Percentiles rank a stretch among this genome's conserved stretches.
These are phyloP conservation scores for Astreopora myriophthalma DNA, from an alignment of 64 coral and sea anemone species.

Conservation along the genomic window DNA sequence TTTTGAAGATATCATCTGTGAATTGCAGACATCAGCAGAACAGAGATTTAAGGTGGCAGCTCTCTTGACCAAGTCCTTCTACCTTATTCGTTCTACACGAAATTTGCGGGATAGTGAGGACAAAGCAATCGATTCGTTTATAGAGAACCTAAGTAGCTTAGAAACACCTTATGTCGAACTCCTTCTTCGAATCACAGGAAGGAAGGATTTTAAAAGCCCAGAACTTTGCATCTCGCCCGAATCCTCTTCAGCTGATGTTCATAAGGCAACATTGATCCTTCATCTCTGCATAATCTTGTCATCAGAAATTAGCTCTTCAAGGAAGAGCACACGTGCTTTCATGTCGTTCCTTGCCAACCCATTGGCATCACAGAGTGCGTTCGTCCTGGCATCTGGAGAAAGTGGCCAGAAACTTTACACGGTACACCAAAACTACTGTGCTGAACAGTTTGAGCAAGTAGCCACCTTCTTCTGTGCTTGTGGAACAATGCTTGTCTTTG, in stretches of 20 bases:
- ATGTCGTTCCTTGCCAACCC: constrained; percentile 31
- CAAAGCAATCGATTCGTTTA: constrained; percentile 54
- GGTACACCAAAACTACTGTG: background rate
- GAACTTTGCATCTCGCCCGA: constrained; percentile 67
- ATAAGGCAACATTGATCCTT: constrained; percentile 65
- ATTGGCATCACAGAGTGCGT: background rate
- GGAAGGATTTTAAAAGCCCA: constrained; percentile 49
- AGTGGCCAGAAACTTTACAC: background rate
- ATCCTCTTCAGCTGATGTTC: constrained; percentile 59
- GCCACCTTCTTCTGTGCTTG: background rate
- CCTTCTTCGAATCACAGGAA: constrained; percentile 34
- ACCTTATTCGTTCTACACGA: constrained; percentile 61
- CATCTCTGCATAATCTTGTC: constrained; percentile 63
- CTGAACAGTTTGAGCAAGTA: background rate
- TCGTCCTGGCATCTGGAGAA: constrained; percentile 28
- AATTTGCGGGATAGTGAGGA: constrained; percentile 82
- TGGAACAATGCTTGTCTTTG: background rate
- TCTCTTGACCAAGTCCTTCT: constrained; percentile 64
- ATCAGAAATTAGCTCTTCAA: constrained; percentile 14
- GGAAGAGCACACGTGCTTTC: background rate
- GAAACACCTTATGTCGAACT: constrained; percentile 45
- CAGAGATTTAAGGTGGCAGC: constrained; percentile 40
- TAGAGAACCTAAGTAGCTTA: background rate
- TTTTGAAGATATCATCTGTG: constrained; percentile 1
- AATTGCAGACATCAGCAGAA: constrained; percentile 11